A percentile compares a stretch with the other conserved stretches of the same genome.
Conservation (phyloP, 2,888 invertebrate species). For the Acutogordius australiensis region DNA sequence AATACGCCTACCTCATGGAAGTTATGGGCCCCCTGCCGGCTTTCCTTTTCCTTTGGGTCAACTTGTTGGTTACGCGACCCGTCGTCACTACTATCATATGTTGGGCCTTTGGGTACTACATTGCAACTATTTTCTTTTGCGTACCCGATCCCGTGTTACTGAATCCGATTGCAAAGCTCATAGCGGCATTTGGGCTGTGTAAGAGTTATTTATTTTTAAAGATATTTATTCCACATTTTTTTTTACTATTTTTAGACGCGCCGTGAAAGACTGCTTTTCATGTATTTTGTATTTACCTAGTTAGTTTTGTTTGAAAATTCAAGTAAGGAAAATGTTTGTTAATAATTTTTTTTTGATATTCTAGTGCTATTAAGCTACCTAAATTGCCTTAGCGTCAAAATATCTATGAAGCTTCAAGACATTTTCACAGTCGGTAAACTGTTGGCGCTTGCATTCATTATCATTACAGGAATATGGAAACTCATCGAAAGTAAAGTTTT, state of each 20-base stretch:
- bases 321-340: background rate
- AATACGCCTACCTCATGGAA: slow-evolving; percentile 49
- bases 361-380: background rate
- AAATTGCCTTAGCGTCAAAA: slow-evolving; percentile 81
- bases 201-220: slow-evolving; percentile 52
- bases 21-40: slow-evolving; percentile 2
- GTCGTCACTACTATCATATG: slow-evolving; percentile 1
- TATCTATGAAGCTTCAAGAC: slow-evolving; percentile 77
- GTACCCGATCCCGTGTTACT: background rate
- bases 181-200: background rate
- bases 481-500: background rate
- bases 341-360: background rate
- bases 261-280: no score
- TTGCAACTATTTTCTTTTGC: background rate
- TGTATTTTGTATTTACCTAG: no score
- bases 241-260: no score
- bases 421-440: slow-evolving; percentile 72
- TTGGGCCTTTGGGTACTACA: slow-evolving; percentile 7
- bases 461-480: slow-evolving; percentile 40
- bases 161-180: background rate
- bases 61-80: background rate
- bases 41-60: slow-evolving; percentile 11
- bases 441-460: slow-evolving; percentile 54
- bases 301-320: background rate
- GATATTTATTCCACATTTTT: no score